These are phyloP conservation scores for Yponomeuta plumbellus DNA, from an alignment of 2,888 invertebrate species.

Conservation along the genomic window DNA sequence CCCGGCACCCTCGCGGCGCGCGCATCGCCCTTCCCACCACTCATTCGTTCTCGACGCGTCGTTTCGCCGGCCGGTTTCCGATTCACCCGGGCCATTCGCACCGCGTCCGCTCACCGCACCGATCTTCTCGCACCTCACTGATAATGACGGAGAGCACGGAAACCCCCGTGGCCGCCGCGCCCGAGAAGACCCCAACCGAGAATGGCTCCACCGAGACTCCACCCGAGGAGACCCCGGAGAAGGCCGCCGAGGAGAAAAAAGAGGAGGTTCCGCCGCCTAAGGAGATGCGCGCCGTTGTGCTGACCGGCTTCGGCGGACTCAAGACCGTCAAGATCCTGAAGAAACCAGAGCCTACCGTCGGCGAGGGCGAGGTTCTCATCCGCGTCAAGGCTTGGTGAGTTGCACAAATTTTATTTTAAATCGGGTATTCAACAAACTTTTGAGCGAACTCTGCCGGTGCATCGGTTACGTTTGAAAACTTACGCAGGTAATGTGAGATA, in stretches of 20 bases:
- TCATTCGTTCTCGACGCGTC: constrained; percentile 74
- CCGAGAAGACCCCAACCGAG: constrained; percentile 75
- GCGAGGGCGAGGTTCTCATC: constrained; percentile 87
- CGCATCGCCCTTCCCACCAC: constrained; percentile 63
- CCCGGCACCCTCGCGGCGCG: constrained; percentile 46
- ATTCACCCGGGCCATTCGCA: constrained; percentile 54
- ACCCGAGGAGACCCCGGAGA: constrained; percentile 70
- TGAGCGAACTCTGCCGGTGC: neutral
- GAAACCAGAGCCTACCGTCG: constrained; percentile 84
- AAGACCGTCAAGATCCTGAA: constrained; percentile 90
- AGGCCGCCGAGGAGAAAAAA: constrained; percentile 70
- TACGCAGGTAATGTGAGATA: neutral
- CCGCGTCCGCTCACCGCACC: constrained; percentile 56
- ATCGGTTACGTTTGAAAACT: constrained; percentile 13
- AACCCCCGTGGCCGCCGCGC: constrained; percentile 69
- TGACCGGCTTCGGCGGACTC: constrained; percentile 90
- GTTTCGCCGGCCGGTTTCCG: constrained; percentile 62
- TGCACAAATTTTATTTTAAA: constrained; percentile 4
- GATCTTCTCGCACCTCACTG: constrained; percentile 33
- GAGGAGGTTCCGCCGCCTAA: constrained; percentile 79
- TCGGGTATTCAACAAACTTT: neutral
- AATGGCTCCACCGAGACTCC: constrained; percentile 69
- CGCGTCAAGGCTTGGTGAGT: constrained; percentile 92
- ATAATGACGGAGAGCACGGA: constrained; percentile 74
- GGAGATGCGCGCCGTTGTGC: constrained; percentile 90